Evolutionary conservation across 2,888 invertebrate genomes (phyloP).

Genomic region (Prosopocoilus inquinatus): DNA sequence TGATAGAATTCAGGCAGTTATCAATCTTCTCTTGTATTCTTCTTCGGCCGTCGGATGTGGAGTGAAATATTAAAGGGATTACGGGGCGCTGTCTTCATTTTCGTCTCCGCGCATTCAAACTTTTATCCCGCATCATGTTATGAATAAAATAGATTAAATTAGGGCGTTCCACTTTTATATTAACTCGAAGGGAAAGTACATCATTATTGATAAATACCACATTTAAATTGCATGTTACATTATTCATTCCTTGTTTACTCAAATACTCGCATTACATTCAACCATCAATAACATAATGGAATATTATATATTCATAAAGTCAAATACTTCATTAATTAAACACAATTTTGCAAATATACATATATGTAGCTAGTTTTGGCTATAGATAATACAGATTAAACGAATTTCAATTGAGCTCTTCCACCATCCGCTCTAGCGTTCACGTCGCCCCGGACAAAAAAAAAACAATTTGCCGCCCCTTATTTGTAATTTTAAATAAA

Average conservation of each 20-base stretch:
- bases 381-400: no score
- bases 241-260: neutral
- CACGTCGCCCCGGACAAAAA: no score
- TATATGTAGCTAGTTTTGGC: no score
- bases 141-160: slow-evolving; percentile 38
- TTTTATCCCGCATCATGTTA: slow-evolving; percentile 34
- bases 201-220: neutral
- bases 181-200: neutral
- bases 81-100: slow-evolving; percentile 34
- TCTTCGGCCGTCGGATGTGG: slow-evolving; percentile 38
- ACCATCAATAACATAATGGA: no score
- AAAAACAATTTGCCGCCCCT: no score
- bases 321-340: no score
- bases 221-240: neutral
- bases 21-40: slow-evolving; percentile 44
- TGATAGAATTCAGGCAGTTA: slow-evolving; percentile 45
- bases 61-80: slow-evolving; percentile 43
- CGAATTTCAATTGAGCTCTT: no score
- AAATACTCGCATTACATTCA: no score
- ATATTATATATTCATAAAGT: no score
- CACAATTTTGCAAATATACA: no score
- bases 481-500: no score
- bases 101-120: slow-evolving; percentile 32
- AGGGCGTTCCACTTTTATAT: slow-evolving; percentile 16
- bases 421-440: no score